phyloP scores from a whole-genome alignment of 2,113 vertebrate genomes.

The Percopsis transmontana region DNA sequence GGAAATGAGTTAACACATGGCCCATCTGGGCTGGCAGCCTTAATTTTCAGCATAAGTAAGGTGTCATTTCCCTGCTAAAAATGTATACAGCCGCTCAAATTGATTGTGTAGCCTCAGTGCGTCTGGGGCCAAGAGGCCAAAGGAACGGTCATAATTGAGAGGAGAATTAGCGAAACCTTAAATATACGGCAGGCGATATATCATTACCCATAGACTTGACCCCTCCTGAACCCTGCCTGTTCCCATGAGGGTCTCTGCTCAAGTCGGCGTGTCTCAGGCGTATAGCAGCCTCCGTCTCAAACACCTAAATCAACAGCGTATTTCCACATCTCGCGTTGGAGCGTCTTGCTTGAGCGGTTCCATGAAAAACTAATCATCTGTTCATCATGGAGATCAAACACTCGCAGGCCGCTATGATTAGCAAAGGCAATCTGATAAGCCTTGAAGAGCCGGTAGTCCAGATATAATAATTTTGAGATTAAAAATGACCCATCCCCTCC shows the following conservation, averaged over 20 bases:
- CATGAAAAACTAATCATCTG: conserved; percentile 99
- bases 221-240: conserved; percentile 81
- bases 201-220: conserved; percentile 99
- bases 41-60: conserved; percentile 77
- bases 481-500: conserved; percentile 50
- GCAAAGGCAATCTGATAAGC: conserved; percentile 89
- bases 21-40: conserved; percentile 48
- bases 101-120: conserved; percentile 78
- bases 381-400: conserved; percentile 99
- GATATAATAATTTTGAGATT: conserved; percentile 86
- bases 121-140: conserved; percentile 71
- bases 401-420: conserved; percentile 90
- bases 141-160: conserved; percentile 82
- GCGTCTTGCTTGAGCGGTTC: conserved; percentile 93
- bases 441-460: conserved; percentile 82
- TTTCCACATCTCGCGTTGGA: conserved; percentile 83
- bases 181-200: conserved; percentile 91
- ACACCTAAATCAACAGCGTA: conserved; percentile 96
- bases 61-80: conserved; percentile 76
- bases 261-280: conserved; percentile 78
- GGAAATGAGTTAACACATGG: conserved; percentile 25
- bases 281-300: conserved; percentile 81
- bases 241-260: conserved; percentile 83
- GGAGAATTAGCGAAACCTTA: conserved; percentile 92
- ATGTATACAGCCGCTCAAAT: conserved; percentile 75